Percentiles rank a stretch among this genome's conserved stretches.
phyloP scores from a whole-genome alignment of 2,888 invertebrate genomes.

The Polydesmus complanatus region DNA sequence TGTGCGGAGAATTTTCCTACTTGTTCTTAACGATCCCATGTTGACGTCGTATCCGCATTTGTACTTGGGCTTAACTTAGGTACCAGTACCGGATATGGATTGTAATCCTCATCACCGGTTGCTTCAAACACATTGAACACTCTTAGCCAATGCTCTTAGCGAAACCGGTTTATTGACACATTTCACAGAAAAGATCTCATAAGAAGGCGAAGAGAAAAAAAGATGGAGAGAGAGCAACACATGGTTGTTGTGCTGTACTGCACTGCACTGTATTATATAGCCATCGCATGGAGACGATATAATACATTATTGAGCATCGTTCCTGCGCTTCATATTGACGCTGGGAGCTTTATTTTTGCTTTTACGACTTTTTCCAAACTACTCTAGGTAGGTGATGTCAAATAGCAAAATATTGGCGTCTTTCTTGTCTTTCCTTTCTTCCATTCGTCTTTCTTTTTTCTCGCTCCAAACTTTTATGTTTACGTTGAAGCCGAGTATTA shows the following conservation, averaged over 20 bases:
- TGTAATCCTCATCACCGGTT: neutral
- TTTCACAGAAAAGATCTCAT: no score
- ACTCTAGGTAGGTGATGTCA: neutral
- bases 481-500: neutral
- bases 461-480: neutral
- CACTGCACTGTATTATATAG: neutral
- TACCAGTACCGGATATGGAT: no score
- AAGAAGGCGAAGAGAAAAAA: no score
- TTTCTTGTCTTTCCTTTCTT: no score
- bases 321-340: neutral
- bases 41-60: no score
- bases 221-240: neutral
- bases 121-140: neutral
- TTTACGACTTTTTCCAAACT: neutral
- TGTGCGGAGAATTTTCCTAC: no score
- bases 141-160: no score
- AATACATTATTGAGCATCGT: neutral
- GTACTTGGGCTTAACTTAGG: no score
- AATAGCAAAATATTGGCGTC: neutral
- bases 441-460: no score
- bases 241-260: neutral
- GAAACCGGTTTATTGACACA: neutral
- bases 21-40: no score
- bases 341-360: neutral
- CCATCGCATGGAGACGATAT: neutral